Evolutionary conservation across 2,113 vertebrate genomes (phyloP), one percentile per base, ranked within the genome.

Genomic region (Oenanthe oenanthe): DNA sequence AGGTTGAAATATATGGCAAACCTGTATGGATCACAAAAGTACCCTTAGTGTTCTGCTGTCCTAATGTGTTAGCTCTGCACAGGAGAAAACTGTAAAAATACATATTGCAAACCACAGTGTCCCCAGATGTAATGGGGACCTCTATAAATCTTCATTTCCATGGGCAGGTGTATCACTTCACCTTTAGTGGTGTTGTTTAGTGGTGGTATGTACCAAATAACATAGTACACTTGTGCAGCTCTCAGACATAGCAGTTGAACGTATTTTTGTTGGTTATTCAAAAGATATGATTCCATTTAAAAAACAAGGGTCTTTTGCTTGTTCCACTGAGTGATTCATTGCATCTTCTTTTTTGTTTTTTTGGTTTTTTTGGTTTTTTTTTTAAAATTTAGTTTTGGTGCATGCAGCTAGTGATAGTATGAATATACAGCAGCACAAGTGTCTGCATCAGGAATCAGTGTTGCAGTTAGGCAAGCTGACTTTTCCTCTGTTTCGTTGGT

Each of bases 111-210:
- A 58, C 19, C 32, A 34, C 34, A 10, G 12, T 5, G 13, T 65
- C 70, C 32, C 34, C 0, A 0, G 9, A 4, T 54, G 0, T 16
- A 36, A 10, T 2, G 4, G 31, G 4, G 50, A 7, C 22, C 42
- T 87, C 36, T 66, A 0, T 14, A 22, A 8, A 43, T 34, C 31
- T 38, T 28, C 32, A 5, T 57, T 62, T 67, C 12, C 43, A 1
- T 29, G 60, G 34, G 7, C 24, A 38, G 20, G 4, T 61, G 32
- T 12, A 14, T 45, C 29, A 2, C 50, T 60, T 20, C 58, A 17
- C 43, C 29, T n/a, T 2, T 4, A 40, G 25, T 17, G 53, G 8
- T 32, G 78, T 67, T 21, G 17, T 50, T 40, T 28, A 28, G 36
- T 58, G 16, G 50, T 51, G 15, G 26, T 28, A 28, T 51, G 28